These are phyloP conservation scores for Austrofundulus limnaeus DNA, from an alignment of 2,113 vertebrate genomes.

Conservation along the genomic window DNA sequence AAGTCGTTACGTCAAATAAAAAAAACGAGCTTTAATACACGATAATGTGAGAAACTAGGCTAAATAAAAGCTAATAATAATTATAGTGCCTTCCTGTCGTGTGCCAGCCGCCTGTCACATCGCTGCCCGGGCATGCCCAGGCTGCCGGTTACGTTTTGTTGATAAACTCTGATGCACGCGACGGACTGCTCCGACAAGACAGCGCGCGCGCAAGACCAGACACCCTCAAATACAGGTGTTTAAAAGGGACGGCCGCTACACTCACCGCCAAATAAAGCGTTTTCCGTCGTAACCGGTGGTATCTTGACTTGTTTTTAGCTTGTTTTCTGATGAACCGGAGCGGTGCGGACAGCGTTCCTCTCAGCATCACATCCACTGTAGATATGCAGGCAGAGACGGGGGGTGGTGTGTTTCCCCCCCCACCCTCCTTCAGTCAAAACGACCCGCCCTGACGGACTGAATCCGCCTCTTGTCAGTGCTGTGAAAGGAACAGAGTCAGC, in stretches of 20 bases:
- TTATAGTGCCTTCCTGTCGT: neutral
- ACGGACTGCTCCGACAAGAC: neutral
- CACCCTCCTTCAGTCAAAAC: conserved; percentile 1
- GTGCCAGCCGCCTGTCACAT: conserved; percentile 2
- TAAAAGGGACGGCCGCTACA: conserved; percentile 4
- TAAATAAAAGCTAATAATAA: too few species aligned
- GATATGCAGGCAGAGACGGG: conserved; percentile 45
- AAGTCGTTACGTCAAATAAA: too few species aligned
- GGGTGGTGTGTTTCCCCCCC: conserved; percentile 34
- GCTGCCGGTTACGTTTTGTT: conserved; percentile 19
- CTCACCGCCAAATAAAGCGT: conserved; percentile 71
- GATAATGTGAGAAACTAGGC: too few species aligned
- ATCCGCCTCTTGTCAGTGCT: conserved; percentile 36
- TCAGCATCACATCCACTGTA: conserved; percentile 45
- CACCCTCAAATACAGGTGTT: too few species aligned
- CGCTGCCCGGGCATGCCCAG: conserved; percentile 57
- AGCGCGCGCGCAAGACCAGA: neutral
- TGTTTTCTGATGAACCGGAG: conserved; percentile 36
- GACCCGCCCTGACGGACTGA: conserved; percentile 33
- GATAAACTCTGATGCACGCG: conserved; percentile 36
- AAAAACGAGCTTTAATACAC: neutral
- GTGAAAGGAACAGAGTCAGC: conserved; percentile 40
- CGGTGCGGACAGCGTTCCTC: conserved; percentile 42
- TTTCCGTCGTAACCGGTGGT: conserved; percentile 68
- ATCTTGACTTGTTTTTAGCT: conserved; percentile 59